Evolutionary conservation across 2,113 vertebrate species (phyloP), one percentile per base, ranked within the genome.

Genomic region (Hippolais icterina): DNA sequence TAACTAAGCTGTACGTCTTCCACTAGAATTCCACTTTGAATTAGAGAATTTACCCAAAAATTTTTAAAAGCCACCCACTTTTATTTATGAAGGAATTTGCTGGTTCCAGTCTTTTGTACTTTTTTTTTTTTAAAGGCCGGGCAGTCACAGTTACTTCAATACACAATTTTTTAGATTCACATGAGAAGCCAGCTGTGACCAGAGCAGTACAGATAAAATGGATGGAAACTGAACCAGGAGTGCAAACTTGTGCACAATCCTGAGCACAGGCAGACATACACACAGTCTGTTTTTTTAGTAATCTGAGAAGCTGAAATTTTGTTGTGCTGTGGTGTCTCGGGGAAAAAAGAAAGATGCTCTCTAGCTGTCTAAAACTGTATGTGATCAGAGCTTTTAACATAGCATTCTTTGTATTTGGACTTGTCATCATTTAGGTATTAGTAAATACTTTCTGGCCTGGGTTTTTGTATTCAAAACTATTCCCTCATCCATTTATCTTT

Each of bases 401-500:
- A n/a, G n/a, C 94, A 59, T 90, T 97, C 95, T 96, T 92, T 96
- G 81, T 96, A 88, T 97, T 94, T 91, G 85, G 81, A 89, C 93
- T 97, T 95, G 90, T 95, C 94, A 95, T 97, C 91, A 63, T 96
- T 96, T 86, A 66, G 77, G 90, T 96, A 52, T 93, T 97, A 95
- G 97, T 89, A 96, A 97, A 90, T 97, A 91, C 86, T 94, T 97
- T 93, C 93, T 94, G 60, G 63, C 94, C 92, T 94, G 74, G 77
- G 92, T 94, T 97, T 97, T 96, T 97, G 93, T 97, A 90, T 97
- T 94, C 93, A 33, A 96, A 97, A 84, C 94, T 87, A 79, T 89
- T 94, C 95, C 64, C 57, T 94, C 42, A 80, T 90, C 94, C 95
- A 72, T 98, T 97, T 97, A 94, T 97, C 97, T 96, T 97, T 96